These are phyloP conservation scores for Mesodorylaimus sp. DNA, from an alignment of 2,888 invertebrate species.

Conservation along the genomic window DNA sequence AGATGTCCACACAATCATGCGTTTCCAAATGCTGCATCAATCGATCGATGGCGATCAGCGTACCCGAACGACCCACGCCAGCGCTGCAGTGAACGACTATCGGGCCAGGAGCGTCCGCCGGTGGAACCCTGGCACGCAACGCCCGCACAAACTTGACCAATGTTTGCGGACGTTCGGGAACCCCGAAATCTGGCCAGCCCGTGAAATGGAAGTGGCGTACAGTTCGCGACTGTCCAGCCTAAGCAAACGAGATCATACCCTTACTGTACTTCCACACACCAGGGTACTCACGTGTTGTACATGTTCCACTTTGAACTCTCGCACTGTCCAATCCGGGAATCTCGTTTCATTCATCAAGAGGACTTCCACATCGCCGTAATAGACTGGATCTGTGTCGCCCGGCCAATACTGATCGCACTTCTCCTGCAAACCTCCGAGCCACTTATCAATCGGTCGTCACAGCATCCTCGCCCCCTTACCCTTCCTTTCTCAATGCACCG, in stretches of 20 bases:
- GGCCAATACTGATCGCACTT: conserved; percentile 80
- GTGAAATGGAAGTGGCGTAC: conserved; percentile 90
- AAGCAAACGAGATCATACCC: neutral
- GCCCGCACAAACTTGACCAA: conserved; percentile 77
- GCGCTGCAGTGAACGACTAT: conserved; percentile 83
- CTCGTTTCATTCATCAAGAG: conserved; percentile 76
- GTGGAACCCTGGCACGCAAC: conserved; percentile 67
- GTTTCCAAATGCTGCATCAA: conserved; percentile 50
- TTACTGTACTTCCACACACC: neutral
- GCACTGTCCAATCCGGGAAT: conserved; percentile 86
- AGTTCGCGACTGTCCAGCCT: conserved; percentile 43
- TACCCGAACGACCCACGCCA: conserved; percentile 59
- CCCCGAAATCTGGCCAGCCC: conserved; percentile 97
- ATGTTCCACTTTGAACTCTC: conserved; percentile 62
- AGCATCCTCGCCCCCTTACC: conserved; percentile 4
- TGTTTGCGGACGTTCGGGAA: conserved; percentile 82
- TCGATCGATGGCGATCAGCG: conserved; percentile 84
- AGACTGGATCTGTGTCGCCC: conserved; percentile 75
- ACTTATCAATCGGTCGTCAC: no score
- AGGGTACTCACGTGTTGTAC: neutral
- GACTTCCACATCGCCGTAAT: conserved; percentile 85
- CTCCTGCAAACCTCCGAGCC: conserved; percentile 21
- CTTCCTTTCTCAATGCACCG: conserved; percentile 33
- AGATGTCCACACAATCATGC: conserved; percentile 68
- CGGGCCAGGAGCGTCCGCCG: conserved; percentile 41